A percentile compares a stretch with the other conserved stretches of the same genome.
Conservation (phyloP, 2,797 vertebrate genomes). For the Galago senegalensis region DNA sequence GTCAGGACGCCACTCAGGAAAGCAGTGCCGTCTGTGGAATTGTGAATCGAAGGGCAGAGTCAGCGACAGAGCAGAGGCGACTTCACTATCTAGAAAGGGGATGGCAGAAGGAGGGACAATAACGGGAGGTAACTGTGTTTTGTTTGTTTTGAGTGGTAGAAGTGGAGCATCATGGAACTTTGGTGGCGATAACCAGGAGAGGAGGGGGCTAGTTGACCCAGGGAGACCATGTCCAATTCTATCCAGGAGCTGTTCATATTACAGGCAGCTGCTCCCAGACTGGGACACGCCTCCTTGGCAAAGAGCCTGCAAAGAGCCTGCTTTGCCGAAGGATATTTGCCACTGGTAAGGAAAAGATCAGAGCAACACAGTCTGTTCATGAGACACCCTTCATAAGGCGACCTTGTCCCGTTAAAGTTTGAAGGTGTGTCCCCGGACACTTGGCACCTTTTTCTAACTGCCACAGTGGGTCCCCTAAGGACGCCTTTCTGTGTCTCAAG, state of each 20-base stretch:
- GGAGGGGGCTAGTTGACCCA: not conserved
- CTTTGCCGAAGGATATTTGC: not conserved
- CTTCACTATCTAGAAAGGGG: not conserved
- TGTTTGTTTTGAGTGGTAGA: not conserved
- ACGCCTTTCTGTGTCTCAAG: conserved; percentile 15
- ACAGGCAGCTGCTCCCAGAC: not conserved
- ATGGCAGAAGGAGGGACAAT: accelerated
- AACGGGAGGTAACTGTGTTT: accelerated
- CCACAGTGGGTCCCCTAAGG: accelerated
- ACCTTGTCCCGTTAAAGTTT: not conserved
- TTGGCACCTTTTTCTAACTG: accelerated
- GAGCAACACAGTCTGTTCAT: not conserved
- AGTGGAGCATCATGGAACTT: not conserved
- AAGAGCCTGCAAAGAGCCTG: not conserved
- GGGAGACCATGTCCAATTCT: not conserved
- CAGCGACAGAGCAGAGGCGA: accelerated
- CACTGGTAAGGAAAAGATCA: accelerated
- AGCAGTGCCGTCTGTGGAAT: accelerated
- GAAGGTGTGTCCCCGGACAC: not conserved
- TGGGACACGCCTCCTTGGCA: accelerated
- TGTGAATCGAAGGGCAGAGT: not conserved
- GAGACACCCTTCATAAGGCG: not conserved
- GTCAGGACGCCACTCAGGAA: not conserved
- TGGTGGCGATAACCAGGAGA: not conserved
- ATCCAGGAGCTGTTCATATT: accelerated